Conservation (phyloP, 1,140 invertebrate genomes). For the Caenorhabditis briggsae region DNA sequence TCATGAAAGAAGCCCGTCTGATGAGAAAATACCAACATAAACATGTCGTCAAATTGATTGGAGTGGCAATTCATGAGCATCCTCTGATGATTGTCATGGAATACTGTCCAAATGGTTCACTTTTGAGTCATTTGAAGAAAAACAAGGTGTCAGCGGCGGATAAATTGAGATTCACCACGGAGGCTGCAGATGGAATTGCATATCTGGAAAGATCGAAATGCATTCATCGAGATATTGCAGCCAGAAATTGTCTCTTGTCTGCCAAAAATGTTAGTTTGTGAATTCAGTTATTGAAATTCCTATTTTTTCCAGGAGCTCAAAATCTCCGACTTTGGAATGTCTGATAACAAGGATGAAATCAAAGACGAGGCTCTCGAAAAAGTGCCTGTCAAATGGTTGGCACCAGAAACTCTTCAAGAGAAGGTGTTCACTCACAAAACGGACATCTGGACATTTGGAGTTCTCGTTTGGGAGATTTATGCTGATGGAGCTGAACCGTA, state of each 20-base stretch:
- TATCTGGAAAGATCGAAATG: conserved; percentile 81
- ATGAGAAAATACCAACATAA: conserved; percentile 73
- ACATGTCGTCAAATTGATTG: conserved; percentile 79
- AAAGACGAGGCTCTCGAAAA: conserved; percentile 94
- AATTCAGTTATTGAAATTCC: background rate
- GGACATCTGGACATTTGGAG: conserved; percentile 67
- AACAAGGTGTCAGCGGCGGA: conserved; percentile 60
- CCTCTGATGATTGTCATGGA: conserved; percentile 69
- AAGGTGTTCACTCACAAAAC: conserved; percentile 67
- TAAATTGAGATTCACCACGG: conserved; percentile 68
- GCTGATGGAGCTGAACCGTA: conserved; percentile 65
- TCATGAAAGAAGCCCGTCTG: conserved; percentile 67
- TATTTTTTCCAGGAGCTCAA: conserved; percentile 81
- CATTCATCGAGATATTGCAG: conserved; percentile 93
- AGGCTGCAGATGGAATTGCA: conserved; percentile 63
- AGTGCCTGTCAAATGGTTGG: conserved; percentile 68
- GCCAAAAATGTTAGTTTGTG: conserved; percentile 83
- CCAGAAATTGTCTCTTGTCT: conserved; percentile 93
- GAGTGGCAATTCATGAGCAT: conserved; percentile 79
- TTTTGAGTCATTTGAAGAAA: conserved; percentile 53
- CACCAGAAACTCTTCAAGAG: conserved; percentile 65
- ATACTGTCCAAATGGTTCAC: conserved; percentile 55
- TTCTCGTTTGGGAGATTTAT: conserved; percentile 69
- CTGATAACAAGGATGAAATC: conserved; percentile 90
- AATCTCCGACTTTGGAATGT: conserved; percentile 96